Evolutionary conservation across 2,113 vertebrate species (phyloP).

Genomic region (Rhizomys pruinosus): DNA sequence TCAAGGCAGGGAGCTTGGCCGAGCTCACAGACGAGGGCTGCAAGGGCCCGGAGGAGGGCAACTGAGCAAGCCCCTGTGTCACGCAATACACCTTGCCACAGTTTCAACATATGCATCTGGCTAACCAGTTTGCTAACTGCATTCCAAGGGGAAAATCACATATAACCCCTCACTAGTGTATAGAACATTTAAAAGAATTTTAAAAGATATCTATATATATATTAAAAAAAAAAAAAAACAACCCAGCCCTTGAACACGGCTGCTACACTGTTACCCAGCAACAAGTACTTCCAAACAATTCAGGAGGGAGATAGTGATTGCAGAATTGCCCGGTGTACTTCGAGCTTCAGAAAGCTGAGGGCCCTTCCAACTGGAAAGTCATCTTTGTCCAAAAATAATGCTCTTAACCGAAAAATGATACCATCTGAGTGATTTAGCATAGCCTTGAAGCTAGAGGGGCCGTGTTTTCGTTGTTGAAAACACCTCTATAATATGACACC

Average conservation of each 20-base stretch:
- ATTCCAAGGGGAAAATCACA: constrained; percentile 53
- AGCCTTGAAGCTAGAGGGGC: constrained; percentile 89
- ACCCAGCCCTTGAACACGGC: constrained; percentile 88
- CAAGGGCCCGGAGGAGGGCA: constrained; percentile 83
- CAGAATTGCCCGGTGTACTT: constrained; percentile 80
- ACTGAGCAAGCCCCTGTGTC: constrained; percentile 30
- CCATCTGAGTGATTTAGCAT: constrained; percentile 86
- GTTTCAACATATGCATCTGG: constrained; percentile 45
- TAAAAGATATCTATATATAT: constrained; percentile 79
- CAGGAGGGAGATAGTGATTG: constrained; percentile 83
- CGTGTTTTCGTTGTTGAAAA: constrained; percentile 89
- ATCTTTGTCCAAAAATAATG: constrained; percentile 91
- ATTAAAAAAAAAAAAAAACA: constrained; percentile 76
- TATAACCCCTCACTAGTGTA: constrained; percentile 71
- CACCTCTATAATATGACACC: constrained; percentile 93
- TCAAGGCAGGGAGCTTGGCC: constrained; percentile 77
- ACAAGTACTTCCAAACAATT: constrained; percentile 87
- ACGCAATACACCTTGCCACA: constrained; percentile 72
- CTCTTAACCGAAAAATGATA: constrained; percentile 92
- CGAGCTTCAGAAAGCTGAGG: constrained; percentile 78
- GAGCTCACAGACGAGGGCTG: constrained; percentile 83
- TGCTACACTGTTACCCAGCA: constrained; percentile 90
- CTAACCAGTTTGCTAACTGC: constrained; percentile 73
- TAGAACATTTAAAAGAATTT: constrained; percentile 79
- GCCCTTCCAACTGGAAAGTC: constrained; percentile 86